Conservation (phyloP, 1,140 invertebrate genomes). For the Gyrodactylus salaris region DNA sequence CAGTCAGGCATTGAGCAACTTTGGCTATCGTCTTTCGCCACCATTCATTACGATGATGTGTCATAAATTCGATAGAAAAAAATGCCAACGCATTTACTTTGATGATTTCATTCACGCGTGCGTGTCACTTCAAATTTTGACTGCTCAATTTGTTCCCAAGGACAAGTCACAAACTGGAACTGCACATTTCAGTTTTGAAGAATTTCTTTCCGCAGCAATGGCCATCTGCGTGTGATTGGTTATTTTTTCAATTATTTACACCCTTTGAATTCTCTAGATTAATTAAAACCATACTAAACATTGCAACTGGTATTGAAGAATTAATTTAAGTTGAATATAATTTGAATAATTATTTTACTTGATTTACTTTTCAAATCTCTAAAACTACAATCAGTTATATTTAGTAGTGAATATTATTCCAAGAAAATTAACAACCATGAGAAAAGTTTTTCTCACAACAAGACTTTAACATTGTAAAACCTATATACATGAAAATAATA, state of each 20-base stretch:
- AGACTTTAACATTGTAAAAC: too few relatives aligned
- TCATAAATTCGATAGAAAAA: conserved; percentile 29
- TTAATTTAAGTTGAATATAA: too few relatives aligned
- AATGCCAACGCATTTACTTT: conserved; percentile 27
- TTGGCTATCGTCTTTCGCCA: conserved; percentile 48
- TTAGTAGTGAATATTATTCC: too few relatives aligned
- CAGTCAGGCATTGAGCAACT: conserved; percentile 37
- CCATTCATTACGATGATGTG: conserved; percentile 39
- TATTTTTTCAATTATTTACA: background rate
- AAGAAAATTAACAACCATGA: too few relatives aligned
- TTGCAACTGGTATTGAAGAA: too few relatives aligned
- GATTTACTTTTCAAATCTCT: too few relatives aligned
- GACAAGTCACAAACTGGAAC: background rate
- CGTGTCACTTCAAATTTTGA: conserved; percentile 39
- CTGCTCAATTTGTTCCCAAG: background rate
- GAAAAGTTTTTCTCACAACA: too few relatives aligned
- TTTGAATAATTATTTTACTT: too few relatives aligned
- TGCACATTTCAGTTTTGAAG: background rate
- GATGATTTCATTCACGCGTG: conserved; percentile 56
- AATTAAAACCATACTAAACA: too few relatives aligned
- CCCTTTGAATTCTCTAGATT: too few relatives aligned
- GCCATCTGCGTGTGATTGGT: background rate
- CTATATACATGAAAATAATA: too few relatives aligned
- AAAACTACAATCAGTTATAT: too few relatives aligned
- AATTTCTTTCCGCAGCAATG: background rate